phyloP scores from a whole-genome alignment of 2,888 invertebrate species.

The Charanyca ferruginea region DNA sequence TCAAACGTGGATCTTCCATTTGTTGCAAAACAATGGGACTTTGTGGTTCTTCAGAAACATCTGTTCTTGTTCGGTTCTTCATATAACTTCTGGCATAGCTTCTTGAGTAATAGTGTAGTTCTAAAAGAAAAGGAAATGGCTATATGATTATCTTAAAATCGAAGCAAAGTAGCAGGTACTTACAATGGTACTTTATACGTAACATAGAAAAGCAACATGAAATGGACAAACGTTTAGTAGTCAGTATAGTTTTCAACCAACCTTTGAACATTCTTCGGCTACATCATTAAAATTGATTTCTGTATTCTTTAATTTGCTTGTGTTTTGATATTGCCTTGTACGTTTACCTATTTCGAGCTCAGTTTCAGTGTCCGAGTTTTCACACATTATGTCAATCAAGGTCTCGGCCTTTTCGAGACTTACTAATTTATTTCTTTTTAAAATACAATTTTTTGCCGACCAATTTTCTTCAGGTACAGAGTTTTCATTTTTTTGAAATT shows the following conservation, averaged over 20 bases:
- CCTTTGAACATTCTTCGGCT: slow-evolving; percentile 15
- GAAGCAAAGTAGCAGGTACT: too few species aligned
- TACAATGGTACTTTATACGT: too few species aligned
- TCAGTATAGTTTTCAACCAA: slow-evolving; percentile 28
- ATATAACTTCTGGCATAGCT: too few species aligned
- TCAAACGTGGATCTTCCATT: too few species aligned
- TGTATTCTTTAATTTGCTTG: slow-evolving; percentile 1
- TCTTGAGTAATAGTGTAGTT: too few species aligned
- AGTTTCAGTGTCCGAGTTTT: slow-evolving; percentile 12
- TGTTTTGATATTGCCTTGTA: slow-evolving; percentile 1
- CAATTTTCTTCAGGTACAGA: background rate
- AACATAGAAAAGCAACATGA: too few species aligned
- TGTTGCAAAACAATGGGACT: too few species aligned
- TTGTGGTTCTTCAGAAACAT: too few species aligned
- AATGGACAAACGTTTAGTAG: too few species aligned
- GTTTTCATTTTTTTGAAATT: slow-evolving; percentile 4
- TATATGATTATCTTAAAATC: too few species aligned
- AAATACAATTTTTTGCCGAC: background rate
- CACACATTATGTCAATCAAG: slow-evolving; percentile 2
- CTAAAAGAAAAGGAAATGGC: too few species aligned
- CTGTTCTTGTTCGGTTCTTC: too few species aligned
- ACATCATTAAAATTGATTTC: slow-evolving; percentile 3
- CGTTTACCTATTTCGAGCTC: slow-evolving; percentile 3
- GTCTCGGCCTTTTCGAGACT: slow-evolving; percentile 5
- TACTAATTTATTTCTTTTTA: slow-evolving; percentile 6